Evolutionary conservation across 2,888 invertebrate species (phyloP).

Genomic region (Philereme vetulata): DNA sequence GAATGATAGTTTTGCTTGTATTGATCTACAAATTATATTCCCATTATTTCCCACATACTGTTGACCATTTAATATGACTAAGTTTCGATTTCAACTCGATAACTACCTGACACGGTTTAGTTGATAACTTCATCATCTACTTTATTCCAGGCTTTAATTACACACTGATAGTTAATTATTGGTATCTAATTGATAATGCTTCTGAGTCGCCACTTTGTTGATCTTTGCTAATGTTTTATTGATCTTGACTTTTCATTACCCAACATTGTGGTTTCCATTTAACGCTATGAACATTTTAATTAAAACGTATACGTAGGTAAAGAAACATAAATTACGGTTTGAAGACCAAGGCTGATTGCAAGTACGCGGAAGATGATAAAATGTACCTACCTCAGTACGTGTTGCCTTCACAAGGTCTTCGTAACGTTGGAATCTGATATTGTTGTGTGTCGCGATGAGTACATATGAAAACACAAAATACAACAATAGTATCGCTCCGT

Average conservation of each 20-base stretch:
- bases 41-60: too few relatives aligned
- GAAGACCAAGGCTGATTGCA: slow-evolving; percentile 15
- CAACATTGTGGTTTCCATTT: slow-evolving; percentile 18
- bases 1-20: too few relatives aligned
- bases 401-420: slow-evolving; percentile 45
- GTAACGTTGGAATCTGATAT: slow-evolving; percentile 36
- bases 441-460: neutral
- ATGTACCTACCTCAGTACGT: slow-evolving; percentile 37
- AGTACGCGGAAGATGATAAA: slow-evolving; percentile 42
- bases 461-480: neutral
- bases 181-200: slow-evolving; percentile 13
- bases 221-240: slow-evolving; percentile 42
- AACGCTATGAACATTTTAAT: slow-evolving; percentile 20
- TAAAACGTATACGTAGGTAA: slow-evolving; percentile 17
- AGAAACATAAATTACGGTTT: slow-evolving; percentile 22
- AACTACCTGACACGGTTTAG: too few relatives aligned
- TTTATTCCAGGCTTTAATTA: slow-evolving; percentile 5
- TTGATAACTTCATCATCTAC: neutral
- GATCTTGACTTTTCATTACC: slow-evolving; percentile 35
- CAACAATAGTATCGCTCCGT: neutral
- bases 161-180: slow-evolving; percentile 15
- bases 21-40: too few relatives aligned
- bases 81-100: too few relatives aligned
- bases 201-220: slow-evolving; percentile 36
- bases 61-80: too few relatives aligned